Evolutionary conservation across 2,888 invertebrate genomes (phyloP).

Genomic region (Apamea anceps): DNA sequence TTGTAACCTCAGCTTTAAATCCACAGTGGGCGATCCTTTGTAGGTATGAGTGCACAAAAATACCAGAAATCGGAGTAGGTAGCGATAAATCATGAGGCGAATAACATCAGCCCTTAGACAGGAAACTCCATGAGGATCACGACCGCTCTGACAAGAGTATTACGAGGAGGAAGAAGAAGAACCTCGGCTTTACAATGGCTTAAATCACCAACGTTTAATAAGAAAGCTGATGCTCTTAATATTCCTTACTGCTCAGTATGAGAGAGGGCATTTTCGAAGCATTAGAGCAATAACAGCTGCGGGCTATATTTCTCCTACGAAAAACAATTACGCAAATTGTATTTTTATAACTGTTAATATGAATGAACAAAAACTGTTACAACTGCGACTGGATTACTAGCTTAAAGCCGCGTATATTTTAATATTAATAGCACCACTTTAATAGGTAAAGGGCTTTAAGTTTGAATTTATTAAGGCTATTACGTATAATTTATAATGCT

Average conservation of each 20-base stretch:
- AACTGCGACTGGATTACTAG: slow-evolving; percentile 49
- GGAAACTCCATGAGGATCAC: too few relatives aligned
- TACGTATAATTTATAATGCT: slow-evolving; percentile 55
- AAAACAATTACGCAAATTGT: slow-evolving; percentile 32
- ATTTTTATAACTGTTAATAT: slow-evolving; percentile 42
- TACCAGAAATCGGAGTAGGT: too few relatives aligned
- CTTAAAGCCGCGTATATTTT: slow-evolving; percentile 53
- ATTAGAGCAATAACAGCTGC: neutral
- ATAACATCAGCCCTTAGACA: too few relatives aligned
- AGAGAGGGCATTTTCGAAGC: neutral
- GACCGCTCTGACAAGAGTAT: too few relatives aligned
- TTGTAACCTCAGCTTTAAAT: too few relatives aligned
- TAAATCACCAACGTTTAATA: neutral
- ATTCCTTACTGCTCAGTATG: neutral
- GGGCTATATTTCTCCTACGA: neutral
- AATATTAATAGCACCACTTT: slow-evolving; percentile 61
- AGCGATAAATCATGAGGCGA: too few relatives aligned
- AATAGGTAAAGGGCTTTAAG: slow-evolving; percentile 55
- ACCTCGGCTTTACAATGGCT: neutral
- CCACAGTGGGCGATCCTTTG: too few relatives aligned
- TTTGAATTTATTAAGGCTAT: slow-evolving; percentile 62
- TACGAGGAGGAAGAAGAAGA: too few relatives aligned
- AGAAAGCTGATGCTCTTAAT: neutral
- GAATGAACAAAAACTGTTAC: slow-evolving; percentile 46
- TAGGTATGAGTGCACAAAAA: too few relatives aligned